Evolutionary conservation across 2,888 invertebrate species (phyloP).

Genomic region (Oeneis ivallda): DNA sequence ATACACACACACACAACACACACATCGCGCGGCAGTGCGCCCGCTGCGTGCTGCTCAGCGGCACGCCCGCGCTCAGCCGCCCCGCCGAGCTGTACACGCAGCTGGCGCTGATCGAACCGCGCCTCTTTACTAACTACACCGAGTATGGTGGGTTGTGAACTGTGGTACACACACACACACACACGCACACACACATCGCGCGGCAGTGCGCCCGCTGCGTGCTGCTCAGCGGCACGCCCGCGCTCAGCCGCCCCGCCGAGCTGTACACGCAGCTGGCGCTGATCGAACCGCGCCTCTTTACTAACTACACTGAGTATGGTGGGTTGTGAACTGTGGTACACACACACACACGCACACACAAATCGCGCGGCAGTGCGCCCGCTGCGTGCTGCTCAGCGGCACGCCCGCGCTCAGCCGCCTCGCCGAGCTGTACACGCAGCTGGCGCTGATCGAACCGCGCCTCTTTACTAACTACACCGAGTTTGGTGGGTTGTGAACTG

Average conservation of each 20-base stretch:
- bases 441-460: slow-evolving; percentile 86
- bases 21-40: slow-evolving; percentile 82
- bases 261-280: slow-evolving; percentile 92
- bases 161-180: too few species aligned
- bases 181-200: too few species aligned
- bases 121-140: slow-evolving; percentile 84
- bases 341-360: too few species aligned
- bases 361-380: slow-evolving; percentile 82
- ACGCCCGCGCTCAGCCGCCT: slow-evolving; percentile 97
- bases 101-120: slow-evolving; percentile 86
- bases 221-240: slow-evolving; percentile 96
- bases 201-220: slow-evolving; percentile 85
- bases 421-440: slow-evolving; percentile 92
- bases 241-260: slow-evolving; percentile 94
- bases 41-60: slow-evolving; percentile 91
- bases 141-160: slow-evolving; percentile 74
- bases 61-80: slow-evolving; percentile 96
- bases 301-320: slow-evolving; percentile 83
- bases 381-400: slow-evolving; percentile 92
- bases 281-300: slow-evolving; percentile 86
- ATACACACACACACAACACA: too few species aligned
- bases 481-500: slow-evolving; percentile 66
- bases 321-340: slow-evolving; percentile 19
- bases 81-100: slow-evolving; percentile 95
- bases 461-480: slow-evolving; percentile 85